Evolutionary conservation across 2,797 vertebrate genomes (phyloP).

Genomic region (Brachyrhaphis roseni): DNA sequence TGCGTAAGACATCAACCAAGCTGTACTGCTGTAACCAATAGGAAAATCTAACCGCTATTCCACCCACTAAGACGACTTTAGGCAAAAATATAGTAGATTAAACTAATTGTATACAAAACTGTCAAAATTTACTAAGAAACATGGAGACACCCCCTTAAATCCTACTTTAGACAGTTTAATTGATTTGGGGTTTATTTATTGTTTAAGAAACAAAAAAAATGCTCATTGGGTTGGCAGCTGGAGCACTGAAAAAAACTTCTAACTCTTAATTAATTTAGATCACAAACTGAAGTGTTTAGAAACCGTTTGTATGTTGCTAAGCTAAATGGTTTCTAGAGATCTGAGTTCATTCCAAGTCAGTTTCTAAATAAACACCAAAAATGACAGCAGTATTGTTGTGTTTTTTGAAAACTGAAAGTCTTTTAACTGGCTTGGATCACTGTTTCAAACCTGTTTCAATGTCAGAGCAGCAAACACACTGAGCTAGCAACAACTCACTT

Average conservation of each 20-base stretch:
- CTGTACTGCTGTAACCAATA: no score
- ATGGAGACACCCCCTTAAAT: no score
- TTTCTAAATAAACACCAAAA: neutral
- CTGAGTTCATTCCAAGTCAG: neutral
- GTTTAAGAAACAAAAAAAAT: neutral
- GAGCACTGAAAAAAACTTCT: neutral
- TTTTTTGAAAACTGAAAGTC: neutral
- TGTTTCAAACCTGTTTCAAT: conserved; percentile 5
- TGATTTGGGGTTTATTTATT: no score
- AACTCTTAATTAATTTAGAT: neutral
- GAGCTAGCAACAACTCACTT: conserved; percentile 20
- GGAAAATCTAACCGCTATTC: no score
- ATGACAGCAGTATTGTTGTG: neutral
- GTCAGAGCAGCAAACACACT: neutral
- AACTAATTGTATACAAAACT: no score
- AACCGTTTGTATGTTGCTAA: neutral
- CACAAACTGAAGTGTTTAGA: neutral
- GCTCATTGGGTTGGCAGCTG: neutral
- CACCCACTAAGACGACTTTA: no score
- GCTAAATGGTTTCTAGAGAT: neutral
- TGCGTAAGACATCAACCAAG: no score
- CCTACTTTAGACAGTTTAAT: no score
- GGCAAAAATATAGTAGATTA: no score
- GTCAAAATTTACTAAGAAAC: no score
- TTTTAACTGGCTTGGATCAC: neutral